These are phyloP conservation scores for Myiotriccus ornatus DNA, from an alignment of 2,797 vertebrate species.

Conservation along the genomic window DNA sequence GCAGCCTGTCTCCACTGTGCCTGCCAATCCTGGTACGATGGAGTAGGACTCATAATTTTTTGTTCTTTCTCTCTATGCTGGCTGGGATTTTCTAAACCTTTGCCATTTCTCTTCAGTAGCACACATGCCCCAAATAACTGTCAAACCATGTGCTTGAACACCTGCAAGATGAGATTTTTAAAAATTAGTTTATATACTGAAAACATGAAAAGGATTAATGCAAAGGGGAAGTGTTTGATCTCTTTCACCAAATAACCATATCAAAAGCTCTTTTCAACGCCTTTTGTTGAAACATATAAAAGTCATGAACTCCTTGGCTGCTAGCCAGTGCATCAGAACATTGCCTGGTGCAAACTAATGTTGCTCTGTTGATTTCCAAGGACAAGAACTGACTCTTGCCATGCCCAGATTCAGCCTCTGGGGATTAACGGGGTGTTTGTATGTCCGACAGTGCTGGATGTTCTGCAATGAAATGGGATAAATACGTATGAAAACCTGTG, in stretches of 20 bases:
- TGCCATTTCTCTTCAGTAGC: background rate
- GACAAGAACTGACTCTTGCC: background rate
- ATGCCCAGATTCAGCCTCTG: background rate
- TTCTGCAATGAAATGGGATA: slow-evolving; percentile 1
- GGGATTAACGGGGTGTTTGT: background rate
- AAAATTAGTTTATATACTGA: background rate
- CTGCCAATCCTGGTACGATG: accelerated
- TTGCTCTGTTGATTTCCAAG: background rate
- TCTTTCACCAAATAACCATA: slow-evolving; percentile 57
- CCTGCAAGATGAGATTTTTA: slow-evolving; percentile 20
- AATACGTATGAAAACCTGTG: background rate
- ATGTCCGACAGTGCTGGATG: background rate
- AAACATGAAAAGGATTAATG: slow-evolving; percentile 60
- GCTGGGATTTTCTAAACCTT: background rate
- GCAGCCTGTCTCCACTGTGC: accelerated
- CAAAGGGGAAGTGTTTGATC: slow-evolving; percentile 55
- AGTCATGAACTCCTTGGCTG: slow-evolving; percentile 50
- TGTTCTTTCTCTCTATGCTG: accelerated
- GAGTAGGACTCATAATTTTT: background rate
- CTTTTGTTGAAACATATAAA: slow-evolving; percentile 57
- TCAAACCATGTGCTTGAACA: background rate
- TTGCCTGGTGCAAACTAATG: background rate
- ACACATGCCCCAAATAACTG: background rate
- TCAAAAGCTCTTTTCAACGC: slow-evolving; percentile 61
- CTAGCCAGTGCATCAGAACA: background rate